A percentile compares a stretch with the other conserved stretches of the same genome.
phyloP scores from a whole-genome alignment of 2,888 invertebrate genomes.

The Reticulitermes lucifugus region DNA sequence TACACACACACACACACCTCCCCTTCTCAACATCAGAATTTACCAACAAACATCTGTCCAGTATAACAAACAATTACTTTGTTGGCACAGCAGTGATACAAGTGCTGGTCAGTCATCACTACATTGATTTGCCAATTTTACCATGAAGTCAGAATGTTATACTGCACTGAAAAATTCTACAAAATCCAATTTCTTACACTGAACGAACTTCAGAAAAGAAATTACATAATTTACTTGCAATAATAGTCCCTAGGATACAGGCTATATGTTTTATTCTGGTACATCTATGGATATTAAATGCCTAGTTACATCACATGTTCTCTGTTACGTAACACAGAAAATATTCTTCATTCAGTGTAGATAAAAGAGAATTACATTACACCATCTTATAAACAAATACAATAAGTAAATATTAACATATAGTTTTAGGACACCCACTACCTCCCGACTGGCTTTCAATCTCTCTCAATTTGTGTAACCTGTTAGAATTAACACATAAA shows the following conservation, averaged over 20 bases:
- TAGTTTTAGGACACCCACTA: neutral
- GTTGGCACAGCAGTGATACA: neutral
- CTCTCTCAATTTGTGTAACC: neutral
- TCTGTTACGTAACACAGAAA: conserved; percentile 6
- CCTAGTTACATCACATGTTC: conserved; percentile 20
- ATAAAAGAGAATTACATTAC: conserved; percentile 25
- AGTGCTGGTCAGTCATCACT: neutral
- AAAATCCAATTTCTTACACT: neutral
- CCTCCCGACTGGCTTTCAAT: neutral
- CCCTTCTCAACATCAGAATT: conserved; percentile 28
- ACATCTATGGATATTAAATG: conserved; percentile 37
- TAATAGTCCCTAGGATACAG: conserved; percentile 12
- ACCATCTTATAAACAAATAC: conserved; percentile 27
- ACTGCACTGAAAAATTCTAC: neutral
- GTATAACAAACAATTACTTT: conserved; percentile 11
- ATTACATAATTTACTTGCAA: neutral
- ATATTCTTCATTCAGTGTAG: neutral
- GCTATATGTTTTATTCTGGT: conserved; percentile 19
- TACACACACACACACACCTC: neutral
- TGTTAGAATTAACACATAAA: neutral
- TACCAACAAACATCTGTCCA: neutral
- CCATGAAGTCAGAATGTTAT: neutral
- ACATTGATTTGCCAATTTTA: neutral
- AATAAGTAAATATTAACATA: conserved; percentile 24
- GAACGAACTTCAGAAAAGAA: conserved; percentile 16